These are phyloP conservation scores for Trinorchestia longiramus DNA, from an alignment of 1,140 invertebrate genomes.

Conservation along the genomic window DNA sequence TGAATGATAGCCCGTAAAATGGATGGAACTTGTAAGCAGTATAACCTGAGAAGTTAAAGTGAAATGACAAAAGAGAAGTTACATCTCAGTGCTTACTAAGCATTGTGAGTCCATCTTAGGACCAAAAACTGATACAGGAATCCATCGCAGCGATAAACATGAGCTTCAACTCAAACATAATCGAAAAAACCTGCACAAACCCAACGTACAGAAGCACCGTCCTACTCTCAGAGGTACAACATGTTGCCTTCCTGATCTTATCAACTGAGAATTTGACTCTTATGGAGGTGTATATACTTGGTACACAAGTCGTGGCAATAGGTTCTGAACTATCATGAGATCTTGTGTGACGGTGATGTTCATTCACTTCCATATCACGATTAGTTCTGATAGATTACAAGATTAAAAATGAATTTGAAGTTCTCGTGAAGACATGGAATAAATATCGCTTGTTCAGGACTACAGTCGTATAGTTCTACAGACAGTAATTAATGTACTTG, in stretches of 20 bases:
- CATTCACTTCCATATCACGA: background rate
- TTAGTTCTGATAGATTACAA: background rate
- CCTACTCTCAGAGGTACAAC: background rate
- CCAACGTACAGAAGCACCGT: background rate
- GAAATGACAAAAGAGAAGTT: too few species aligned
- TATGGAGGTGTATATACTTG: background rate
- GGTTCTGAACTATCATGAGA: background rate
- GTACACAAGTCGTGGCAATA: background rate
- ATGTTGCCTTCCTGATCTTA: background rate
- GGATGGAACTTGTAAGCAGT: too few species aligned
- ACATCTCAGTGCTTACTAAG: background rate
- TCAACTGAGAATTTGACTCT: background rate
- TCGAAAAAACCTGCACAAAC: background rate
- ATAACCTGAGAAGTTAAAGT: too few species aligned
- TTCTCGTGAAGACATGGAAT: background rate
- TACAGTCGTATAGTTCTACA: background rate
- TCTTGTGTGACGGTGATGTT: background rate
- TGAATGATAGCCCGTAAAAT: too few species aligned
- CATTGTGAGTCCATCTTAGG: background rate
- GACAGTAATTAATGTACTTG: background rate
- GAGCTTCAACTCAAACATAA: background rate
- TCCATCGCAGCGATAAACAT: background rate
- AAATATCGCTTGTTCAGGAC: background rate
- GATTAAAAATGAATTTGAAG: background rate
- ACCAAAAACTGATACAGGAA: background rate